phyloP scores from a whole-genome alignment of 2,888 invertebrate species.

The Tetanocera ferruginea region DNA sequence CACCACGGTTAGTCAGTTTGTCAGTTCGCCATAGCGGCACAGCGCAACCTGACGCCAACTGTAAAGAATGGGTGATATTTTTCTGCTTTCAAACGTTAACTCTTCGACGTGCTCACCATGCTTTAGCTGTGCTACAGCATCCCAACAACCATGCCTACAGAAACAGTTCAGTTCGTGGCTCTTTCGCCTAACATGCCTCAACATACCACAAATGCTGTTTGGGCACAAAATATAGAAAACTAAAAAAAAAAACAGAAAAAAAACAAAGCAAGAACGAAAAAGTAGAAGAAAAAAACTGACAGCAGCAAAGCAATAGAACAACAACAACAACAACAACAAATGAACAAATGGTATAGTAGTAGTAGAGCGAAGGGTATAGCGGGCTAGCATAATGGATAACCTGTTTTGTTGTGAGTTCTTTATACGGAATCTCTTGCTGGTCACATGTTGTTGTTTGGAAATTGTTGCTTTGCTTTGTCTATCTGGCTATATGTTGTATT shows the following conservation, averaged over 20 bases:
- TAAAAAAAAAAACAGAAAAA: conserved; percentile 45
- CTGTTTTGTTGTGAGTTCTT: conserved; percentile 46
- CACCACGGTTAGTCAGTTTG: background rate
- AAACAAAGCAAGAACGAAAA: conserved; percentile 30
- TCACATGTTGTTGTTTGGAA: conserved; percentile 20
- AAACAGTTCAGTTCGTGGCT: conserved; percentile 6
- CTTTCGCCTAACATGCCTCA: conserved; percentile 18
- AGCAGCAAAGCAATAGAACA: conserved; percentile 44
- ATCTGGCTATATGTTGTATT: conserved; percentile 3
- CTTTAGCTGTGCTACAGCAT: background rate
- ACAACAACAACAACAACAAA: conserved; percentile 49
- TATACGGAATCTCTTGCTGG: conserved; percentile 37
- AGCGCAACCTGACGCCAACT: conserved; percentile 25
- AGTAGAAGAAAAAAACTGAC: conserved; percentile 37
- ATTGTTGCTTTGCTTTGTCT: background rate
- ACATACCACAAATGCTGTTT: conserved; percentile 29
- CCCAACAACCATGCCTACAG: background rate
- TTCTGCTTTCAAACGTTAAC: background rate
- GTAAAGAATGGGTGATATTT: background rate
- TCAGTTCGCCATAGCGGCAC: background rate
- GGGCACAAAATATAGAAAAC: conserved; percentile 27
- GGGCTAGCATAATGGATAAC: conserved; percentile 29
- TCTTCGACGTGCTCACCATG: background rate
- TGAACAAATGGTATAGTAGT: conserved; percentile 8
- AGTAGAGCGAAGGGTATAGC: background rate